Evolutionary conservation across 2,888 invertebrate genomes (phyloP).

Genomic region (Yponomeuta malinellus): DNA sequence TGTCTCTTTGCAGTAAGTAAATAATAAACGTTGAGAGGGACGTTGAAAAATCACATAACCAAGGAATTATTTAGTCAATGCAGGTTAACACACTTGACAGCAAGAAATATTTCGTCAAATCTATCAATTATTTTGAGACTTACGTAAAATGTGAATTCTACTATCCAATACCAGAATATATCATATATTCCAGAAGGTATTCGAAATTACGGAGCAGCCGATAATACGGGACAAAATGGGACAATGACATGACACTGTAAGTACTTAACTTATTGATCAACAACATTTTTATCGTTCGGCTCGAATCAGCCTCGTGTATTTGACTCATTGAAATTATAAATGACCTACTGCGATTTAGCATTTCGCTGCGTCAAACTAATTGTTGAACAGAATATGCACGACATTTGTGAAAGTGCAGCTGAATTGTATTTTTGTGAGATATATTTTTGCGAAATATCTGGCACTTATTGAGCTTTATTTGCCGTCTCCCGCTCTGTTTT

Average conservation of each 20-base stretch:
- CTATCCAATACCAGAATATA: background rate
- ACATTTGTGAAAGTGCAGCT: too few relatives aligned
- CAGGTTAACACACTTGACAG: background rate
- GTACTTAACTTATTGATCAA: background rate
- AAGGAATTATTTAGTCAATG: background rate
- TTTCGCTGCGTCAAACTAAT: background rate
- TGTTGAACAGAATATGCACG: background rate
- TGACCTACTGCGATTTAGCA: background rate
- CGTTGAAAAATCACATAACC: background rate
- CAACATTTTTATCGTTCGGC: slow-evolving; percentile 4
- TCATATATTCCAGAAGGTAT: background rate
- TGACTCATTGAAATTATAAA: background rate
- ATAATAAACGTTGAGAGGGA: background rate
- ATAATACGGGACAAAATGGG: slow-evolving; percentile 2
- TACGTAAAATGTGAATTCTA: background rate
- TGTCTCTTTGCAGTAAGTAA: too few relatives aligned
- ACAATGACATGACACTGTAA: slow-evolving; percentile 10
- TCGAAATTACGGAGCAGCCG: background rate
- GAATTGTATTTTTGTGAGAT: too few relatives aligned
- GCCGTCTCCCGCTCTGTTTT: too few relatives aligned
- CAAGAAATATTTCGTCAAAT: background rate
- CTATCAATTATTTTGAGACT: background rate
- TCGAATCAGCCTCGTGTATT: background rate
- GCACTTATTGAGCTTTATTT: too few relatives aligned
- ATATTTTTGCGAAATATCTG: too few relatives aligned